Percentiles rank a stretch among this genome's conserved stretches.
Conservation (phyloP, 2,888 invertebrate species). For the Drosophila prolongata region DNA sequence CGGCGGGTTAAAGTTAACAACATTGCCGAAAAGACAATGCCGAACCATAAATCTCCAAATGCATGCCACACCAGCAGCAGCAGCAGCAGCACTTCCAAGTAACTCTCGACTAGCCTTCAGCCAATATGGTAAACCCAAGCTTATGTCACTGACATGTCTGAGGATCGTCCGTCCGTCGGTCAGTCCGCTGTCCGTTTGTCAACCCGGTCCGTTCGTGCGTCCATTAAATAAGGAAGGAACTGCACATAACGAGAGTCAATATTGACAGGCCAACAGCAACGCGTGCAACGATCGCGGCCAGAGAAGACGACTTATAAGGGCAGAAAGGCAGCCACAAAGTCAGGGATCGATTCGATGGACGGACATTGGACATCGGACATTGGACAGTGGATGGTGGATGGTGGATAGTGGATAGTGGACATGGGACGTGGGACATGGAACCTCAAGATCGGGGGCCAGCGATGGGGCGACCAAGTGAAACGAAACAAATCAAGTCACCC, state of each 20-base stretch:
- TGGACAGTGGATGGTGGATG: constrained; percentile 20
- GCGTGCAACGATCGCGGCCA: constrained; percentile 62
- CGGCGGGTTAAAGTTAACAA: constrained; percentile 67
- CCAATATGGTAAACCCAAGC: constrained; percentile 76
- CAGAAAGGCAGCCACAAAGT: constrained; percentile 55
- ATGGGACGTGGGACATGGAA: constrained; percentile 6
- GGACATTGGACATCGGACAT: constrained; percentile 35
- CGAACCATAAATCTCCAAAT: constrained; percentile 77
- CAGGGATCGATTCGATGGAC: constrained; percentile 44
- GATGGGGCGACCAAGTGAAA: constrained; percentile 72
- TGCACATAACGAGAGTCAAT: constrained; percentile 79
- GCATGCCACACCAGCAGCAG: constrained; percentile 75
- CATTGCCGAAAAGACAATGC: constrained; percentile 72
- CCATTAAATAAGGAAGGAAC: constrained; percentile 80
- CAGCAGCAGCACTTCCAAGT: constrained; percentile 68
- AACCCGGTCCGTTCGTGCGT: constrained; percentile 61
- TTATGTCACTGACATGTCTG: constrained; percentile 77
- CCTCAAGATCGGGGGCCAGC: constrained; percentile 35
- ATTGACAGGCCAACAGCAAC: constrained; percentile 79
- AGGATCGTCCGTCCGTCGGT: constrained; percentile 47
- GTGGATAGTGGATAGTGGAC: constrained; percentile 11
- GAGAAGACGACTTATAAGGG: constrained; percentile 69
- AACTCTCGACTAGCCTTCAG: constrained; percentile 75
- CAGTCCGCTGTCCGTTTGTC: constrained; percentile 29
- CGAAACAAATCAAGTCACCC: constrained; percentile 78